Evolutionary conservation across 2,113 vertebrate species (phyloP), one percentile per base, ranked within the genome.

Genomic region (Turdus rufiventris): DNA sequence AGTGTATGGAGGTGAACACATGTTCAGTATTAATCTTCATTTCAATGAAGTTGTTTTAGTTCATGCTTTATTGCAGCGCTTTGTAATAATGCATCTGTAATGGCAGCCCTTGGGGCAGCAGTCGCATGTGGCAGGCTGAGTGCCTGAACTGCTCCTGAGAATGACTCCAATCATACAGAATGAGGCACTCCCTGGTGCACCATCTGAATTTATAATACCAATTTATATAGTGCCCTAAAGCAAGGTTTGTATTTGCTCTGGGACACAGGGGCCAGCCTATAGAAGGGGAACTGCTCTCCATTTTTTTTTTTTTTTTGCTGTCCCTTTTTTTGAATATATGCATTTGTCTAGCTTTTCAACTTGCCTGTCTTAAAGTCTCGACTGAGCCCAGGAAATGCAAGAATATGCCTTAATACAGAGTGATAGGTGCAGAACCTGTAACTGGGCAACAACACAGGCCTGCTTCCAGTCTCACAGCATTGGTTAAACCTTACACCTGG

Each of bases 191-290:
- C 98, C 98, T 95, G 97, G 97, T 97, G 98, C 95, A 97, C 97
- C 97, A 98, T 98, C 97, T 98, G 98, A 98, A 98, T 98, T 98
- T 98, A 98, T 98, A 98, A 98, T 97, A 97, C 97, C 96, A 98
- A 98, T 98, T 98, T 98, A 97, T 98, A 96, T 34, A 92, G 96
- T 98, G 98, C 98, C 98, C 97, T 42, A 91, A 97, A 98, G 98
- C 97, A 96, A 97, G 94, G 92, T 97, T 98, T 97, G 96, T 98
- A 97, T 98, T 98, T 98, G 97, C 94, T 97, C 84, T 94, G 96
- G 96, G 93, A 91, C 72, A 94, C 20, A 57, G 93, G 95, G 96
- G 95, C 96, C 60, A 75, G 66, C 93, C 63, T 71, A 62, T 78
- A 76, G 92, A 93, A 93, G 76, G 73, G 58, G 74, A 89, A 56